Percentiles rank a stretch among this genome's conserved stretches.
Conservation (phyloP, 2,797 vertebrate genomes). For the Microctenopoma lineatum region DNA sequence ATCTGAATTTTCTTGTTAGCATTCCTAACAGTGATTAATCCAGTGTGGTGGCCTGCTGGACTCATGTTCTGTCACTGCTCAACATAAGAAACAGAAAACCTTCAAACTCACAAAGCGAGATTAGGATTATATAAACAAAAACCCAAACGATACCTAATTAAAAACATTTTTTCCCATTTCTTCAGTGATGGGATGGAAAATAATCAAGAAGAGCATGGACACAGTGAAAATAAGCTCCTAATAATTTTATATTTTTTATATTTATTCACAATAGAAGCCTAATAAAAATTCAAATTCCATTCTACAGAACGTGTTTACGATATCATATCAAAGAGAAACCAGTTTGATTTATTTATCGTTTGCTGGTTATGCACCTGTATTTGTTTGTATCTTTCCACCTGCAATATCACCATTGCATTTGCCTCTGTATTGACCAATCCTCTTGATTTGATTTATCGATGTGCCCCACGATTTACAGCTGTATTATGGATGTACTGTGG, state of each 20-base stretch:
- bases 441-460: not conserved
- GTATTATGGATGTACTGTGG: not conserved
- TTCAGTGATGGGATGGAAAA: not conserved
- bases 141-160: not conserved
- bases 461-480: not conserved
- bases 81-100: not conserved
- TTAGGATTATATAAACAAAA: constrained; percentile 3
- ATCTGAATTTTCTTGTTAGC: constrained; percentile 8
- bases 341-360: not conserved
- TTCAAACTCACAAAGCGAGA: constrained; percentile 2
- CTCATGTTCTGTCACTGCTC: not conserved
- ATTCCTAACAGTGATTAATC: constrained; percentile 21
- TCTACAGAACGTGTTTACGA: not conserved
- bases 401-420: not conserved
- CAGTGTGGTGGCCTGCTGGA: constrained; percentile 4
- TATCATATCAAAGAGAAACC: not conserved
- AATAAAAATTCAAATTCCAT: not conserved
- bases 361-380: not conserved
- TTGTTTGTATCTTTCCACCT: not conserved
- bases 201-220: not conserved
- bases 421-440: not conserved
- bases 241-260: constrained; percentile 7
- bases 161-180: not conserved
- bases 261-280: not conserved
- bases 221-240: constrained; percentile 4